Evolutionary conservation across 2,888 invertebrate genomes (phyloP).

Genomic region (Maniola hyperantus): DNA sequence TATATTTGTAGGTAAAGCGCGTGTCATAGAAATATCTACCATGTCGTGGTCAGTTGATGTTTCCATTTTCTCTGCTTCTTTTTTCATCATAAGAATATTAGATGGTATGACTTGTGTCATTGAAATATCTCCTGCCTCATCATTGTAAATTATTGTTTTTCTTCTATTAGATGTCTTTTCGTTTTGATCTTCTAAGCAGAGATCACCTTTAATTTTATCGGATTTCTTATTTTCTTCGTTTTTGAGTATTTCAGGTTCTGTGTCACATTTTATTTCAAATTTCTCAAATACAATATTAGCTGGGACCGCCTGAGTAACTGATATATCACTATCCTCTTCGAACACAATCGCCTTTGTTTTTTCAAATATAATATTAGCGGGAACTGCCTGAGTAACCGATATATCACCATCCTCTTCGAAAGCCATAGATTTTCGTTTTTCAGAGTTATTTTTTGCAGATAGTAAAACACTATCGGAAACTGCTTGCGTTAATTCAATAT

Average conservation of each 20-base stretch:
- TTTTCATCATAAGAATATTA: slow-evolving; percentile 35
- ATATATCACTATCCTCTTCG: slow-evolving; percentile 47
- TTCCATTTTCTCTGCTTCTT: slow-evolving; percentile 37
- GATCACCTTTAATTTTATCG: background rate
- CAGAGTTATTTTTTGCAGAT: slow-evolving; percentile 18
- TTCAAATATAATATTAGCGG: slow-evolving; percentile 25
- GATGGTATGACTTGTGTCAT: slow-evolving; percentile 49
- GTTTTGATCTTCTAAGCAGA: background rate
- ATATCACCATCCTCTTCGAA: slow-evolving; percentile 47
- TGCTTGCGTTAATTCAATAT: slow-evolving; percentile 23
- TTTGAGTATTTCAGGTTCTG: background rate
- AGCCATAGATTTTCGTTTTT: slow-evolving; percentile 46
- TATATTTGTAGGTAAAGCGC: slow-evolving; percentile 36
- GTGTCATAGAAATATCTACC: slow-evolving; percentile 43
- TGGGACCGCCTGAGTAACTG: slow-evolving; percentile 47
- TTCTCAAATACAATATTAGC: slow-evolving; percentile 28
- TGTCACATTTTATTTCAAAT: background rate
- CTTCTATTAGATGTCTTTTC: slow-evolving; percentile 34
- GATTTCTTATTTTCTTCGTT: background rate
- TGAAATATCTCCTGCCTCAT: slow-evolving; percentile 41
- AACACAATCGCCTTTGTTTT: slow-evolving; percentile 47
- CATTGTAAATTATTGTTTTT: slow-evolving; percentile 41
- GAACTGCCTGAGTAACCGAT: slow-evolving; percentile 46
- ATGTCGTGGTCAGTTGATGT: slow-evolving; percentile 38
- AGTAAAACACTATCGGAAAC: slow-evolving; percentile 15